Evolutionary conservation across 1,140 invertebrate species (phyloP).

Genomic region (Phymastichus coffea): DNA sequence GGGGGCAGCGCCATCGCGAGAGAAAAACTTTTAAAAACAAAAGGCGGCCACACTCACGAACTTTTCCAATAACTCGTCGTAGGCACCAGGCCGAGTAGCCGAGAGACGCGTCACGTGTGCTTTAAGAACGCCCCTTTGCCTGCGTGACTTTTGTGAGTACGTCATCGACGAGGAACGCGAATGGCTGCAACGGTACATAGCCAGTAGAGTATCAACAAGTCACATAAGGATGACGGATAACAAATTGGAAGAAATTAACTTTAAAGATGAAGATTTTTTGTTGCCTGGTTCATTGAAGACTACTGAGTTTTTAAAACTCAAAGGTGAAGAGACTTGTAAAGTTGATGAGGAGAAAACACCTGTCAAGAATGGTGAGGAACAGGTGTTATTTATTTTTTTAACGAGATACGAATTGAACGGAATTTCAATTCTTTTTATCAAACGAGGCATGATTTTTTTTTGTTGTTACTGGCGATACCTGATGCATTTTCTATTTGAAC

Average conservation of each 20-base stretch:
- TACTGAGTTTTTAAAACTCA: neutral
- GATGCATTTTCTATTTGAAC: too few relatives aligned
- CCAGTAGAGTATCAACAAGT: neutral
- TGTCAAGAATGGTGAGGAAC: too few relatives aligned
- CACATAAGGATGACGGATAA: neutral
- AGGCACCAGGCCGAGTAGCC: too few relatives aligned
- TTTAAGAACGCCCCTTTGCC: slow-evolving; percentile 56
- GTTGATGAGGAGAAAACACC: slow-evolving; percentile 1
- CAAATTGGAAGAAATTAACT: neutral
- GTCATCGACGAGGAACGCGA: slow-evolving; percentile 54
- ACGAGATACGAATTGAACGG: too few relatives aligned
- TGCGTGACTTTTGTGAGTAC: slow-evolving; percentile 60
- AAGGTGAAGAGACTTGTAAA: neutral
- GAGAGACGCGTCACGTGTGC: neutral
- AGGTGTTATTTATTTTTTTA: too few relatives aligned
- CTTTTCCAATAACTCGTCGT: neutral
- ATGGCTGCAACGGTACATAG: slow-evolving; percentile 45
- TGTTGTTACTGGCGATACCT: too few relatives aligned
- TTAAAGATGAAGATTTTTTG: slow-evolving; percentile 13
- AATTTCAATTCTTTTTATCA: too few relatives aligned
- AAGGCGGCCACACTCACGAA: neutral
- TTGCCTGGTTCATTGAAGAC: slow-evolving; percentile 7
- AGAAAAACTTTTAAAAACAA: neutral
- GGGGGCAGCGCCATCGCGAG: neutral
- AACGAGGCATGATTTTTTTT: too few relatives aligned